Conservation (phyloP, 2,888 invertebrate genomes). For the Halocaridina rubra region DNA sequence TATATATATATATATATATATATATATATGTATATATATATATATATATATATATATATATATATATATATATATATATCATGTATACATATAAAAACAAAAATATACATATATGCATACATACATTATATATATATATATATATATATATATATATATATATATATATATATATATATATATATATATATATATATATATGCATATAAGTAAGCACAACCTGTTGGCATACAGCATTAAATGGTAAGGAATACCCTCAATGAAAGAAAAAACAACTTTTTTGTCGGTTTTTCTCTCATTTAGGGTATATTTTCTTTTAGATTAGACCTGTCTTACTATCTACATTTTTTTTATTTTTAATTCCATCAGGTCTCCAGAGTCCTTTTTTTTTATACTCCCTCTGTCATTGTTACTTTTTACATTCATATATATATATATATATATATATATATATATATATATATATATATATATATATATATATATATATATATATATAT, state of each 20-base stretch:
- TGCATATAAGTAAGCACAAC: background rate
- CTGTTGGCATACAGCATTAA: background rate
- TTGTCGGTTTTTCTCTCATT: no score
- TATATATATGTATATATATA: constrained; percentile 1
- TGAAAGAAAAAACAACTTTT: no score
- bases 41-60: background rate
- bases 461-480: background rate
- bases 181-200: background rate
- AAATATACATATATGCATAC: background rate
- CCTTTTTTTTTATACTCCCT: background rate
- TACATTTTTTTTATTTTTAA: background rate
- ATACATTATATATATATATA: background rate
- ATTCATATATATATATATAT: background rate
- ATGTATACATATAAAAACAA: background rate
- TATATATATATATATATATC: constrained; percentile 9
- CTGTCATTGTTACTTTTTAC: background rate
- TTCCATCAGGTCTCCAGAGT: background rate
- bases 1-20: background rate
- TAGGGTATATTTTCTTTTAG: no score
- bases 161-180: background rate
- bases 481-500: background rate
- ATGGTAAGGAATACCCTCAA: no score
- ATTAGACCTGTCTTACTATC: background rate
- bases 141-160: background rate
- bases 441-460: background rate